Percentiles rank a stretch among this genome's conserved stretches.
These are phyloP conservation scores for Brassicogethes aeneus DNA, from an alignment of 2,888 invertebrate species.

Conservation along the genomic window DNA sequence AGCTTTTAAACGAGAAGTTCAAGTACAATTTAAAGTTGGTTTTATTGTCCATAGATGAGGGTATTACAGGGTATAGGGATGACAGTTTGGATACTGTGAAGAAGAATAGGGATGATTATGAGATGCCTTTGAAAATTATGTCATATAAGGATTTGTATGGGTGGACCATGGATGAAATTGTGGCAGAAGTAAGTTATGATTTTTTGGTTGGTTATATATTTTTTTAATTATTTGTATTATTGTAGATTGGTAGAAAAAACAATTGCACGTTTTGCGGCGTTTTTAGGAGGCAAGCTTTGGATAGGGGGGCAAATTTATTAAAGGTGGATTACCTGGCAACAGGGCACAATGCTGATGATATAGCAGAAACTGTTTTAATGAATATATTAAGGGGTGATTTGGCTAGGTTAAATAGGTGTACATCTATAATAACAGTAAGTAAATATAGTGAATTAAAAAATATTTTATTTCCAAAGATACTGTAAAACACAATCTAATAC, in stretches of 20 bases:
- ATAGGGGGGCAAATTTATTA: constrained; percentile 84
- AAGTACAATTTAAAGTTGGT: constrained; percentile 84
- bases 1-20: constrained; percentile 82
- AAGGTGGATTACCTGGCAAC: constrained; percentile 92
- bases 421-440: constrained; percentile 77
- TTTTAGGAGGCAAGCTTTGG: constrained; percentile 91
- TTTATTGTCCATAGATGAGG: constrained; percentile 95
- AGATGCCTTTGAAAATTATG: constrained; percentile 85
- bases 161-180: constrained; percentile 99
- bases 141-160: constrained; percentile 97
- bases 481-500: too few species aligned
- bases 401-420: constrained; percentile 85
- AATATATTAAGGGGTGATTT: constrained; percentile 95
- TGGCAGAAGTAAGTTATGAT: constrained; percentile 58
- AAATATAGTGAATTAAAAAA: too few species aligned
- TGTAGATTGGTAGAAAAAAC: constrained; percentile 72
- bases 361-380: constrained; percentile 98
- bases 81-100: constrained; percentile 96
- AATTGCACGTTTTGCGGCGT: constrained; percentile 97
- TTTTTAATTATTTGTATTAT: constrained; percentile 12
- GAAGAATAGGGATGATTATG: constrained; percentile 87
- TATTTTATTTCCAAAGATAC: too few species aligned
- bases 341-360: constrained; percentile 95
- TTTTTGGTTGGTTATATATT: background rate
- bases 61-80: constrained; percentile 92